Evolutionary conservation across 2,888 invertebrate genomes (phyloP), one percentile per base, ranked within the genome.

Genomic region (Blomia tropicalis): DNA sequence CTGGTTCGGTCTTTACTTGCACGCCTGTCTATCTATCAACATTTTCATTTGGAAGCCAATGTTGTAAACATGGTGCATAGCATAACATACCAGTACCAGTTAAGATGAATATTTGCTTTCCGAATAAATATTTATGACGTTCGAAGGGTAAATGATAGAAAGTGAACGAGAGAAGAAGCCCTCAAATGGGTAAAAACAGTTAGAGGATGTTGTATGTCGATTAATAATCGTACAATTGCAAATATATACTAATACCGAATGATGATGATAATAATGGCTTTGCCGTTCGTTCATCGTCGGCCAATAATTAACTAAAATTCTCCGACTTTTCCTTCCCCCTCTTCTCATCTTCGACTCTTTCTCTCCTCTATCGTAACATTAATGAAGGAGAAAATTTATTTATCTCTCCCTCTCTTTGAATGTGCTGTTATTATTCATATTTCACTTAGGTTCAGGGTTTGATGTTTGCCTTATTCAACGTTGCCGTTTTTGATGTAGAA

Each of bases 51-150:
- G n/a, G n/a, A n/a, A n/a, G n/a, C n/a, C n/a, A n/a, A n/a, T 7
- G 51, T n/a, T 17, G 51, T 47, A 47, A 47, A 47, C 51, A 47
- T 7, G 17, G 23, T 11, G 51, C 51, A 47, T 47, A n/a, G 51
- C 51, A 22, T n/a, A 19, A n/a, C 23, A n/a, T 14, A 47, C 7
- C 14, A 47, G 51, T 7, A 14, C 22, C 7, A 7, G 51, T 47
- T 47, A 47, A 47, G 51, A 47, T 47, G 51, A 47, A 47, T 47
- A 47, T 47, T 47, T 47, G 51, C 51, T 47, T 27, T 47, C 23
- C 51, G 51, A 47, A 47, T 47, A 47, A 47, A 47, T 47, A 47
- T 47, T 47, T 47, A 47, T 47, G 51, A 47, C 51, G 51, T n/a
- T n/a, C n/a, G n/a, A n/a, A n/a, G n/a, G n/a, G n/a, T n/a, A n/a